A percentile compares a stretch with the other conserved stretches of the same genome.
Conservation (phyloP, 1,140 invertebrate species). For the Homarus americanus region DNA sequence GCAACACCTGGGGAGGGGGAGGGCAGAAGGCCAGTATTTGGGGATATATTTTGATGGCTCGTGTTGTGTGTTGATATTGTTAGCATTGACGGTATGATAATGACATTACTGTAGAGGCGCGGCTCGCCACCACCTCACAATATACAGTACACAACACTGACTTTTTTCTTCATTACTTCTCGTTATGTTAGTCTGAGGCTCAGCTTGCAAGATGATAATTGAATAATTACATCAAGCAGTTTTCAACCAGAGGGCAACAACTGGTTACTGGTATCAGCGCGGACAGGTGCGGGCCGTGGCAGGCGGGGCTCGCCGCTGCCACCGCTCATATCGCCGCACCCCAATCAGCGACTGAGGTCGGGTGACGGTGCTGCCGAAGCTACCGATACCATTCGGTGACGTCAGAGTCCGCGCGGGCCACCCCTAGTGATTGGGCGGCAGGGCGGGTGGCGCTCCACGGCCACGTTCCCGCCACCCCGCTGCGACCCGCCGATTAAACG, state of each 20-base stretch:
- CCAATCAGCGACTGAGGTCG: conserved; percentile 44
- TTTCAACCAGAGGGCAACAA: conserved; percentile 36
- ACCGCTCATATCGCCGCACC: conserved; percentile 31
- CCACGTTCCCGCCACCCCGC: conserved; percentile 62
- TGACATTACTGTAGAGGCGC: conserved; percentile 21
- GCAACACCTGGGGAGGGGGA: no score
- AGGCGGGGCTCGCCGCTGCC: conserved; percentile 16
- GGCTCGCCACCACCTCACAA: background rate
- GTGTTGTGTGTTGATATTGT: conserved; percentile 4
- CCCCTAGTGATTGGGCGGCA: conserved; percentile 38
- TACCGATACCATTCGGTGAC: conserved; percentile 51
- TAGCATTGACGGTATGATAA: conserved; percentile 37
- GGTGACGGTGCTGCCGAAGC: conserved; percentile 40
- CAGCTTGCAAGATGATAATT: conserved; percentile 61
- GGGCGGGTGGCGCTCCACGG: conserved; percentile 14
- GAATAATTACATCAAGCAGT: conserved; percentile 68
- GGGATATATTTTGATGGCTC: conserved; percentile 1
- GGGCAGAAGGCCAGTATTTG: no score
- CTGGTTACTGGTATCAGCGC: background rate
- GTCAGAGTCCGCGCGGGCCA: conserved; percentile 43
- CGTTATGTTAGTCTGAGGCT: conserved; percentile 10
- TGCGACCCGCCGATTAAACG: conserved; percentile 71
- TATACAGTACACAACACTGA: no score
- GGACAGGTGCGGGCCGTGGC: conserved; percentile 7
- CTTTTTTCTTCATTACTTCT: background rate